A percentile compares a stretch with the other conserved stretches of the same genome.
Conservation (phyloP, 2,797 vertebrate genomes). For the Silurus lanzhouensis region DNA sequence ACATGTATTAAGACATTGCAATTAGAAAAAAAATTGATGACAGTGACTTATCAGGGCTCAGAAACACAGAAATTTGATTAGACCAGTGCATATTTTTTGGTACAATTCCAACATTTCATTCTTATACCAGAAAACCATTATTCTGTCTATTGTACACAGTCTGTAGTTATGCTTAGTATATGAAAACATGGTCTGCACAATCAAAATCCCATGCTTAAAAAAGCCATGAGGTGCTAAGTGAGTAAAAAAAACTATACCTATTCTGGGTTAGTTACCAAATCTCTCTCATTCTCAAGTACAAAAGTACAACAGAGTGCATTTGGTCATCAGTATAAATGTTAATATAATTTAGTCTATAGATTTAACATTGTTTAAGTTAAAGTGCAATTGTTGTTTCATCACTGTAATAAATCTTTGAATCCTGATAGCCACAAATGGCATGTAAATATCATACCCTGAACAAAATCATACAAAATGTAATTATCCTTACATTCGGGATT, state of each 20-base stretch:
- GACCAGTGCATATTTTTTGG: not conserved
- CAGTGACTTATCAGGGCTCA: not conserved
- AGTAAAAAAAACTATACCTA: not conserved
- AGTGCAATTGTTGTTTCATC: not conserved
- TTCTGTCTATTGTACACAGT: not conserved
- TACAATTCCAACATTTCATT: not conserved
- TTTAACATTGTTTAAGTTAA: not conserved
- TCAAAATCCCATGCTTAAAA: not conserved
- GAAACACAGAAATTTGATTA: not conserved
- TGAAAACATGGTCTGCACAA: not conserved
- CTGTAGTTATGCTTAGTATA: not conserved
- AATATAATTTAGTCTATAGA: not conserved
- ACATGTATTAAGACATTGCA: conserved; percentile 11
- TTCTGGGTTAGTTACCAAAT: not conserved
- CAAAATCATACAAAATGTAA: not conserved
- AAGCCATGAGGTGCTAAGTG: not conserved
- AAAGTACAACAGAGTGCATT: not conserved
- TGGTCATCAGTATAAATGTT: not conserved
- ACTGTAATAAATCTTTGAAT: not conserved
- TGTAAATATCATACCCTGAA: not conserved
- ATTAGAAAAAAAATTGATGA: not conserved
- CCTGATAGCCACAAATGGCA: not conserved
- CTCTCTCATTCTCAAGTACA: not conserved
- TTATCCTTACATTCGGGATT: not conserved
- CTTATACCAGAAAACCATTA: not conserved